Evolutionary conservation across 2,113 vertebrate genomes (phyloP).

Genomic region (Polypterus bichir): DNA sequence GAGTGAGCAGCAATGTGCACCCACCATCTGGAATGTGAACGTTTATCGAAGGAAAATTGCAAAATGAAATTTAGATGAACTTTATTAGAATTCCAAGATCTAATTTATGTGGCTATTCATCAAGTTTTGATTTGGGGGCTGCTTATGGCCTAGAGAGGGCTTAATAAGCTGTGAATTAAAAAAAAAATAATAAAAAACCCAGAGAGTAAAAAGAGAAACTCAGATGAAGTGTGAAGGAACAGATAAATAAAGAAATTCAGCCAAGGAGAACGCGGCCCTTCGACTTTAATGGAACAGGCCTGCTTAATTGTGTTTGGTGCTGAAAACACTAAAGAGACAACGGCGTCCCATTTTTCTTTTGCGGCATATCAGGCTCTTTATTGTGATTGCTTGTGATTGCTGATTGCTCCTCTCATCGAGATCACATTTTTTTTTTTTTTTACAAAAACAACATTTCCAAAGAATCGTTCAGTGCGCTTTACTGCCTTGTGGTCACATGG

Average conservation of each 20-base stretch:
- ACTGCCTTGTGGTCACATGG: too few relatives aligned
- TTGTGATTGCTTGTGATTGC: too few relatives aligned
- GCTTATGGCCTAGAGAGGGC: conserved; percentile 37
- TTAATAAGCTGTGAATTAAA: conserved; percentile 37
- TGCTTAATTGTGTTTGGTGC: conserved; percentile 22
- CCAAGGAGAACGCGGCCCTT: conserved; percentile 15
- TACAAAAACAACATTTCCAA: too few relatives aligned
- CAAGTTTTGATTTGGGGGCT: conserved; percentile 42
- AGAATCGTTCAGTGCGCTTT: too few relatives aligned
- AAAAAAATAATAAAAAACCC: conserved; percentile 9
- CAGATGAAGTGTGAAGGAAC: conserved; percentile 37
- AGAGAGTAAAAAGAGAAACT: conserved; percentile 20
- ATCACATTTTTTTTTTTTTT: too few relatives aligned
- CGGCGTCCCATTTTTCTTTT: too few relatives aligned
- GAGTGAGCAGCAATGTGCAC: conserved; percentile 48
- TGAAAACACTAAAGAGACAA: conserved; percentile 7
- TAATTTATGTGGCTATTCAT: conserved; percentile 56
- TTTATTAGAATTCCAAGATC: conserved; percentile 59
- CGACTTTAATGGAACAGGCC: conserved; percentile 22
- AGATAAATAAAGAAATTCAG: conserved; percentile 24
- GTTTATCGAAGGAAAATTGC: conserved; percentile 69
- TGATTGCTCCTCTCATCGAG: too few relatives aligned
- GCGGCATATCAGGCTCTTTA: too few relatives aligned
- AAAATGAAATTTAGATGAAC: conserved; percentile 74
- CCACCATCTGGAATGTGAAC: conserved; percentile 62